Evolutionary conservation across 2,797 vertebrate genomes (phyloP).

Genomic region (Diplodus sargus): DNA sequence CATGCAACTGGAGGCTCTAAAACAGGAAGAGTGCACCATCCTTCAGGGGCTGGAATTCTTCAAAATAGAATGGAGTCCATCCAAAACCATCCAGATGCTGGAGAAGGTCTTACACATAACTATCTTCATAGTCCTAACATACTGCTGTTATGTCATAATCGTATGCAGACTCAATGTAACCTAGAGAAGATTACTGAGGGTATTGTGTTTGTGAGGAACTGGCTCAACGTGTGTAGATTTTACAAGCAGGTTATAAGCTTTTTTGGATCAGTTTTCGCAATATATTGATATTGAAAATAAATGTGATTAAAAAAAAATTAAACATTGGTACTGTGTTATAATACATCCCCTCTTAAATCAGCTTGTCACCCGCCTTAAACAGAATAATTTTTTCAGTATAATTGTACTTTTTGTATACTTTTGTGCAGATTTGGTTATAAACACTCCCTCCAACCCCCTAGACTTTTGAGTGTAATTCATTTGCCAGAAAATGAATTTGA

Average conservation of each 20-base stretch:
- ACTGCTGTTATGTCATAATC: background rate
- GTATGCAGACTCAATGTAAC: background rate
- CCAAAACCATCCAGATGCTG: conserved; percentile 84
- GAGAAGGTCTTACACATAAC: conserved; percentile 84
- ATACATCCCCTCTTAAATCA: too few relatives aligned
- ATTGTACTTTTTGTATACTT: too few relatives aligned
- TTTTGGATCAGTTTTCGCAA: background rate
- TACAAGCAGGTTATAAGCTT: background rate
- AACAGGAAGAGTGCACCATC: conserved; percentile 85
- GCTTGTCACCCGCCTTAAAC: too few relatives aligned
- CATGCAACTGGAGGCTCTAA: conserved; percentile 81
- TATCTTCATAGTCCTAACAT: background rate
- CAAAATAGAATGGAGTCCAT: conserved; percentile 85
- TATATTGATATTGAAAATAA: too few relatives aligned
- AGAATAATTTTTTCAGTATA: too few relatives aligned
- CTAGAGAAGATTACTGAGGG: background rate
- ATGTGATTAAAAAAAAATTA: too few relatives aligned
- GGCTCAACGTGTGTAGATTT: background rate
- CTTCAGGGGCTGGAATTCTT: conserved; percentile 86
- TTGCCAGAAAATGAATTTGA: too few relatives aligned
- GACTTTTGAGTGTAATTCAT: too few relatives aligned
- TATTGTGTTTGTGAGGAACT: background rate
- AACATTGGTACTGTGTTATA: too few relatives aligned
- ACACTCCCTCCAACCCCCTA: too few relatives aligned
- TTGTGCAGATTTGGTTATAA: too few relatives aligned